phyloP scores from a whole-genome alignment of 1,140 invertebrate species.

The Hetaerina americana region DNA sequence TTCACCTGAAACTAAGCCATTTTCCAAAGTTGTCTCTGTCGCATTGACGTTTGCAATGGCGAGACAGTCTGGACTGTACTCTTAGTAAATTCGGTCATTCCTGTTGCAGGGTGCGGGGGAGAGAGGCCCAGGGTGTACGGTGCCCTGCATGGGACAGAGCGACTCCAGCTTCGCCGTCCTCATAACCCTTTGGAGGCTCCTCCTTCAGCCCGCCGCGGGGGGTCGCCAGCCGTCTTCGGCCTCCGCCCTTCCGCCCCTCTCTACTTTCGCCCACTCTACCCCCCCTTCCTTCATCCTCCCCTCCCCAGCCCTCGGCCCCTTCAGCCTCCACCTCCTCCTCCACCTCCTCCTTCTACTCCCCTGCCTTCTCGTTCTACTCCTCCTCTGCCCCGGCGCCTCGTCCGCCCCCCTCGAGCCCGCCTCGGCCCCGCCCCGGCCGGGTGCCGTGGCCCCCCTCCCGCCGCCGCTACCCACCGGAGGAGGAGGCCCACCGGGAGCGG shows the following conservation, averaged over 20 bases:
- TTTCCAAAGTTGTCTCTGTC: no score
- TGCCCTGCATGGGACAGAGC: slow-evolving; percentile 31
- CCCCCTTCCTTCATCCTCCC: not conserved
- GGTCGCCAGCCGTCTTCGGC: not conserved
- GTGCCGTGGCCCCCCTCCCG: not conserved
- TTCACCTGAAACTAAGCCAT: no score
- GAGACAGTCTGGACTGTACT: no score
- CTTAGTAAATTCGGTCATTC: no score
- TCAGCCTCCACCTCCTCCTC: not conserved
- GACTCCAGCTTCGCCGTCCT: slow-evolving; percentile 38
- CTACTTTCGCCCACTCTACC: not conserved
- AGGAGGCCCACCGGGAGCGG: not conserved
- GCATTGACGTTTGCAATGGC: no score
- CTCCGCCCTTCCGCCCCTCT: not conserved
- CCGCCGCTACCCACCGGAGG: no score
- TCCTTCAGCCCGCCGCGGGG: not conserved
- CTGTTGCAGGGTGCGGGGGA: not conserved
- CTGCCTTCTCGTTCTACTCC: not conserved
- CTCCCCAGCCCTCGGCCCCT: not conserved
- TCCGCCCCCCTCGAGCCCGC: not conserved
- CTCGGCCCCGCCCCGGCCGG: not conserved
- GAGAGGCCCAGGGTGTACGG: not conserved
- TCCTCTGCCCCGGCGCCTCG: not conserved
- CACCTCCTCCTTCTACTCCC: not conserved
- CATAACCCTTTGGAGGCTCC: slow-evolving; percentile 31